Base-by-base conservation (phyloP, 2,888 invertebrate genomes). In the Drosophila maculinotata region DNA sequence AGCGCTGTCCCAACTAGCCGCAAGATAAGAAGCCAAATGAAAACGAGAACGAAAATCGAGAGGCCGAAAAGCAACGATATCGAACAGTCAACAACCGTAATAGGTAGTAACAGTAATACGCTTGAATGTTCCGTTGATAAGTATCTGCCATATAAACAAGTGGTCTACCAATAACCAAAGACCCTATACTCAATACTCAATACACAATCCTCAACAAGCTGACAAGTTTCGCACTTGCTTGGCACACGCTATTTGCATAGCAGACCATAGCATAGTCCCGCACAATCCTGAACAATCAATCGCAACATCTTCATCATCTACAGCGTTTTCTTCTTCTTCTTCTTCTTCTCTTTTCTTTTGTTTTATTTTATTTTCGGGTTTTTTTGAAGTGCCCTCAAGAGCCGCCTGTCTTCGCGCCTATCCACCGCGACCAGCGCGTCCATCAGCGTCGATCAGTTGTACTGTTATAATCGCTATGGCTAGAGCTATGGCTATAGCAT, bases 181-280 rank as follows among this genome's bases (percentile, higher is more conserved):
- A 15, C 31, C 12, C 26, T 42, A 65, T 20, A 35, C 35, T 30
- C 12, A 9, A 28, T 28, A 31, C 49, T 36, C 39, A 64, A 39
- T 12, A 30, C 49, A 38, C 31, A 31, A 70, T 76, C 66, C 59
- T 68, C 63, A 57, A 56, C 69, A 79, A 75, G 53, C 72, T 66
- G 85, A 45, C 65, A 66, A 49, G 60, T 78, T 87, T 82, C 87
- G 81, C 87, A 82, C 87, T 76, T 87, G 62, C 72, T 42, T 53
- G 85, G 72, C 81, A 80, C 81, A 78, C 81, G 81, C 69, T 87
- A 57, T 81, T 77, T 81, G 63, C 48, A 7, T 62, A 65, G 52
- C 49, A 62, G 14, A 25, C 12, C 30, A 10, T 36, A 36, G n/a
- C n/a, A n/a, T n/a, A n/a, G n/a, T 38, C 38, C 38, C 17, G 38